phyloP scores from a whole-genome alignment of 2,888 invertebrate genomes.

The Cryptophagus acutangulus region DNA sequence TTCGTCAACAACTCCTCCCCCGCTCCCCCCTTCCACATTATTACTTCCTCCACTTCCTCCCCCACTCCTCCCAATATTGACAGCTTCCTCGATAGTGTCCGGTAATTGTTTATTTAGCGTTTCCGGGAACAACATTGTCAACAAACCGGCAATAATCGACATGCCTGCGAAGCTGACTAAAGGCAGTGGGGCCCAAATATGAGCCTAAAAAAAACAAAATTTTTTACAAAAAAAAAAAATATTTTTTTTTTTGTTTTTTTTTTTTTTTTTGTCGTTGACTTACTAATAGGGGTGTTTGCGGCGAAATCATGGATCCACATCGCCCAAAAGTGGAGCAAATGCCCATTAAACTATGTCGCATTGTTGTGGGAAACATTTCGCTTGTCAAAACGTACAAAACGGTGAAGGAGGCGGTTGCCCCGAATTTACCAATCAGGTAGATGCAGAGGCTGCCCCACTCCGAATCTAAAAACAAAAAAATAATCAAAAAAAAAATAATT shows the following conservation, averaged over 20 bases:
- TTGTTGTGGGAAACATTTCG: constrained; percentile 63
- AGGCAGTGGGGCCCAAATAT: constrained; percentile 52
- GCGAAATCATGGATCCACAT: constrained; percentile 61
- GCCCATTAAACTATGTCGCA: constrained; percentile 59
- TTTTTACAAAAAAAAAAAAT: constrained; percentile 3
- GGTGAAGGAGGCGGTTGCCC: constrained; percentile 61
- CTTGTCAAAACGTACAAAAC: constrained; percentile 63
- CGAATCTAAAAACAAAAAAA: constrained; percentile 47
- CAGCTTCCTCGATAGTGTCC: constrained; percentile 67
- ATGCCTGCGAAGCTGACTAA: constrained; percentile 60
- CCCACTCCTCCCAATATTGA: constrained; percentile 53
- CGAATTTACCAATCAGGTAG: constrained; percentile 60
- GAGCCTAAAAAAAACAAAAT: constrained; percentile 32
- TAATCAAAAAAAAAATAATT: constrained; percentile 7
- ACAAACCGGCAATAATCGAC: constrained; percentile 56
- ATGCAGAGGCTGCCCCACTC: constrained; percentile 52
- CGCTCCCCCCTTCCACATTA: no score
- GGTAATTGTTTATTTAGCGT: constrained; percentile 61
- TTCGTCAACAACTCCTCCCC: no score
- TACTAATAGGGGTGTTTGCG: constrained; percentile 64
- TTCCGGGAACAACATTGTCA: constrained; percentile 65
- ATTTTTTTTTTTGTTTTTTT: no score
- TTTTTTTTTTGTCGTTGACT: no score
- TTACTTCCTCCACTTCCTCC: no score
- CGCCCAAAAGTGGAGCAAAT: constrained; percentile 63